phyloP scores from a whole-genome alignment of 1,140 invertebrate species.

The Lucilia sericata region DNA sequence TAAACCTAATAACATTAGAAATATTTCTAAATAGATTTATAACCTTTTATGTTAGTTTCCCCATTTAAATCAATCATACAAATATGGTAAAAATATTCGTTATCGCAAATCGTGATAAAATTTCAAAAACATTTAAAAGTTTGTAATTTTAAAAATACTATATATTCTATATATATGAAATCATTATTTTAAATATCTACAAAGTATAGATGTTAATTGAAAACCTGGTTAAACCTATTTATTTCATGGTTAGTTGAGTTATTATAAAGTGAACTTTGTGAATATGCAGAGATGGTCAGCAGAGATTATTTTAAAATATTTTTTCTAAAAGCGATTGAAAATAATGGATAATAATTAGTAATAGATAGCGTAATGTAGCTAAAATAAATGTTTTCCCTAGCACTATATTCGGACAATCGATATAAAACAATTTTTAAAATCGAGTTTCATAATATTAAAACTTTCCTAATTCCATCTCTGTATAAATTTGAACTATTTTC shows the following conservation, averaged over 20 bases:
- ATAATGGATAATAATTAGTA: no score
- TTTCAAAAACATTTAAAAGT: background rate
- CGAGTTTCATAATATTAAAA: no score
- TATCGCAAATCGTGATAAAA: background rate
- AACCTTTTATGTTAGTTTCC: background rate
- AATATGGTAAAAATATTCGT: background rate
- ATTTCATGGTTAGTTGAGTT: background rate
- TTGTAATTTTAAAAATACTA: background rate
- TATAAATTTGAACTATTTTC: no score
- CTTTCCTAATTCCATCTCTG: no score
- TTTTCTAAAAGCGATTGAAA: no score
- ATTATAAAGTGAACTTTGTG: background rate
- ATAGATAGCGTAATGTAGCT: no score
- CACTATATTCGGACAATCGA: no score
- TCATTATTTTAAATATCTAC: background rate
- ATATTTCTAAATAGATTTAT: background rate
- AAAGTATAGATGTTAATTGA: slow-evolving; percentile 2
- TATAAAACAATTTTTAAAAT: no score
- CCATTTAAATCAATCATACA: background rate
- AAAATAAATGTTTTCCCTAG: no score
- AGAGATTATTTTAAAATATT: no score
- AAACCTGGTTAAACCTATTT: background rate
- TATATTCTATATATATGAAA: no score
- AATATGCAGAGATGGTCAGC: background rate
- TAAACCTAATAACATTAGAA: no score